phyloP scores from a whole-genome alignment of 2,888 invertebrate species.

The Trichogramma evanescens region DNA sequence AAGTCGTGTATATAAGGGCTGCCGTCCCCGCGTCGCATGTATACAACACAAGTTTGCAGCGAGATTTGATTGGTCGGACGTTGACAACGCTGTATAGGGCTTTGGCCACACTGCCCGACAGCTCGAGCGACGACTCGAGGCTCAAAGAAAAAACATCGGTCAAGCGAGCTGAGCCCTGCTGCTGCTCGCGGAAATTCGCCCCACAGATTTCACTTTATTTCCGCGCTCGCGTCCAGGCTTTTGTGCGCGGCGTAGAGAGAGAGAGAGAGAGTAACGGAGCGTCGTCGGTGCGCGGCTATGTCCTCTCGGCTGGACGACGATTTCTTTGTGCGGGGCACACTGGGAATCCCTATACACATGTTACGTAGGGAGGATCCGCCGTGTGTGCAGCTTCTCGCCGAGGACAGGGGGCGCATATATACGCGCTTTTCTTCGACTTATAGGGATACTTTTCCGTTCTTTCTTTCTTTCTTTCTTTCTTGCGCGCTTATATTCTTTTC shows the following conservation, averaged over 20 bases:
- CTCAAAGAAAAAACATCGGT: constrained; percentile 28
- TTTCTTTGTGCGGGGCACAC: constrained; percentile 7
- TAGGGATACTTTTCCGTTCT: too few species aligned
- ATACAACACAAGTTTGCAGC: neutral
- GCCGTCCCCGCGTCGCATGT: too few species aligned
- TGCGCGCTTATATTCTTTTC: too few species aligned
- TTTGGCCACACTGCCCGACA: neutral
- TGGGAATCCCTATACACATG: too few species aligned
- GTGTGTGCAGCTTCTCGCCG: too few species aligned
- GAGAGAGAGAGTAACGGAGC: too few species aligned
- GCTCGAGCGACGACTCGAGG: neutral
- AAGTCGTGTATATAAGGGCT: too few species aligned
- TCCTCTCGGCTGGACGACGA: constrained; percentile 27
- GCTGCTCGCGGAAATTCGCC: constrained; percentile 22
- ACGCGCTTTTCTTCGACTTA: too few species aligned
- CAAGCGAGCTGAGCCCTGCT: constrained; percentile 17
- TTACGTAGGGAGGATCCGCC: too few species aligned
- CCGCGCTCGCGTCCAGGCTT: constrained; percentile 27
- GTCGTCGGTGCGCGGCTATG: neutral
- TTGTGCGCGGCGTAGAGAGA: constrained; percentile 23
- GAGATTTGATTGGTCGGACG: constrained; percentile 14
- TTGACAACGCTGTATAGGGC: neutral
- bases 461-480: too few species aligned
- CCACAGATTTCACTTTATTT: constrained; percentile 36
- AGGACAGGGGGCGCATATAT: too few species aligned